Evolutionary conservation across 2,113 vertebrate species (phyloP).

Genomic region (Garra rufa): DNA sequence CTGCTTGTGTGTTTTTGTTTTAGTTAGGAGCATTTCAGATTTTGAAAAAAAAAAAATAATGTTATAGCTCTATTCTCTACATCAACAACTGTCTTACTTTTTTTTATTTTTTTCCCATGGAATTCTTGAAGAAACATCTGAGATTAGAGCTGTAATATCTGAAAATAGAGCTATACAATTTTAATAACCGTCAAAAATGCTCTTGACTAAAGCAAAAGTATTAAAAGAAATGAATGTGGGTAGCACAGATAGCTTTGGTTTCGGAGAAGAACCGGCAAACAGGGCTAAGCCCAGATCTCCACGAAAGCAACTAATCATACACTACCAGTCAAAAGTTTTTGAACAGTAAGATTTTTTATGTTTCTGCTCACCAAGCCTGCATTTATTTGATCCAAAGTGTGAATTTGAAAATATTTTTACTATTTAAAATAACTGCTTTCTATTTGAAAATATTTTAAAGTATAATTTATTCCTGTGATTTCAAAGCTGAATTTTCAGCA

Average conservation of each 20-base stretch:
- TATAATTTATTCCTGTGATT: no score
- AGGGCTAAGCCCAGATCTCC: not conserved
- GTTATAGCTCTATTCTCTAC: not conserved
- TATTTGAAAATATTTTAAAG: no score
- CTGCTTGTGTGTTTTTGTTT: not conserved
- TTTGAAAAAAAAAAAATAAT: not conserved
- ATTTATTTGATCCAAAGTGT: no score
- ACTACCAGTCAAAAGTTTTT: no score
- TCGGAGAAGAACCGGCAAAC: not conserved
- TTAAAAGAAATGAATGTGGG: not conserved
- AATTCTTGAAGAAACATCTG: not conserved
- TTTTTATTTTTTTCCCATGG: not conserved
- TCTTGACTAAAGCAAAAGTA: not conserved
- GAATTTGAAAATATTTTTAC: no score
- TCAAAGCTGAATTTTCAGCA: no score
- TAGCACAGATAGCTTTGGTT: not conserved
- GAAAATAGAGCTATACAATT: not conserved
- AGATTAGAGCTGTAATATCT: not conserved
- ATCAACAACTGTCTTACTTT: not conserved
- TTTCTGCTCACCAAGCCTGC: no score
- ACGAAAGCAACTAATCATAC: constrained; percentile 13
- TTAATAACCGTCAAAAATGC: not conserved
- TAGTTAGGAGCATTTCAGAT: not conserved
- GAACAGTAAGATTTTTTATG: no score
- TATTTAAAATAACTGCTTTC: no score